These are phyloP conservation scores for Platycheirus albimanus DNA, from an alignment of 2,888 invertebrate species.

Conservation along the genomic window DNA sequence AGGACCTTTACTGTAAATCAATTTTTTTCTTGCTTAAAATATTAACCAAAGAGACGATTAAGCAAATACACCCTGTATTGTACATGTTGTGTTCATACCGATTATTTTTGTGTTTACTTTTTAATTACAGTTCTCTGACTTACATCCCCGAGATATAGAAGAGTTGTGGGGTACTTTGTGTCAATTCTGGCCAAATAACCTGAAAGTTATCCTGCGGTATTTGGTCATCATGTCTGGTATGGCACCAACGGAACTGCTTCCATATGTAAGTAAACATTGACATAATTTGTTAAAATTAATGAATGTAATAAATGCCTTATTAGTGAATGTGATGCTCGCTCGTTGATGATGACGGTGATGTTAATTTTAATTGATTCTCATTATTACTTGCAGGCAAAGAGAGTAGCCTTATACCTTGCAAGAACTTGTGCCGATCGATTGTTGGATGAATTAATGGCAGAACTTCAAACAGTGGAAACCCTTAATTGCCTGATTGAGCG, in stretches of 20 bases:
- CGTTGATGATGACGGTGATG: no score
- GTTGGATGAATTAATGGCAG: conserved; percentile 98
- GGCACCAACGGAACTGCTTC: conserved; percentile 96
- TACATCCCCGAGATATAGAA: conserved; percentile 97
- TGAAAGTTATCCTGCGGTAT: conserved; percentile 97
- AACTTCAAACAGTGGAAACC: conserved; percentile 98
- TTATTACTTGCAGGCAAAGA: conserved; percentile 89
- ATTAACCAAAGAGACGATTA: no score
- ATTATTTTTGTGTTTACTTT: conserved; percentile 32
- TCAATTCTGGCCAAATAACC: conserved; percentile 97
- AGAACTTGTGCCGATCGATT: conserved; percentile 95
- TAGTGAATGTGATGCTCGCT: no score
- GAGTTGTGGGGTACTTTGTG: conserved; percentile 98
- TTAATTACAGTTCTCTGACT: conserved; percentile 92
- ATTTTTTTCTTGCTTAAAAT: no score
- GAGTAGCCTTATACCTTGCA: conserved; percentile 96
- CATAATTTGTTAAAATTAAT: background rate
- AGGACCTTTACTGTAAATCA: no score
- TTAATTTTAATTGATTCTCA: conserved; percentile 38
- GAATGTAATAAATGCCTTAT: conserved; percentile 8
- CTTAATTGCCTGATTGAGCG: conserved; percentile 97
- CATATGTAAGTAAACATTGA: conserved; percentile 88
- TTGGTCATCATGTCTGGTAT: conserved; percentile 98
- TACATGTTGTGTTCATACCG: no score
- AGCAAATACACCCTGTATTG: no score